Conservation (phyloP, 2,113 vertebrate species). For the Onychostruthus taczanowskii region DNA sequence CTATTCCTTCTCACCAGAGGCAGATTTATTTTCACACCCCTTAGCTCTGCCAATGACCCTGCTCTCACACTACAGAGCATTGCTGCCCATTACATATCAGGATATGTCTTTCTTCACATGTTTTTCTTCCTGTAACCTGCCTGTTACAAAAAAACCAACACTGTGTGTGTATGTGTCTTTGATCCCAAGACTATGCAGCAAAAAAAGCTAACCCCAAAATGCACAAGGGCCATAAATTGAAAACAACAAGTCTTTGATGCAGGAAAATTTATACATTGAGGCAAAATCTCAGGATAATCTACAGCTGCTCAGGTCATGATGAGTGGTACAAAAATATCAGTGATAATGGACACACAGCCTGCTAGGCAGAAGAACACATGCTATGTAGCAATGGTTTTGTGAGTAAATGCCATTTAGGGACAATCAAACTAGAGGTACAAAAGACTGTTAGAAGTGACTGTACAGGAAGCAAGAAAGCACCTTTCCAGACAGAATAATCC, state of each 20-base stretch:
- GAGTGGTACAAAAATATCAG: conserved; percentile 39
- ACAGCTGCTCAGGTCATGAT: background rate
- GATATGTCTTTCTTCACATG: background rate
- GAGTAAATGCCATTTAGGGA: background rate
- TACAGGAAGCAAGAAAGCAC: background rate
- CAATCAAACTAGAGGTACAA: background rate
- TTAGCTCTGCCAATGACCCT: background rate
- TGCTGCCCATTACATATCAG: background rate
- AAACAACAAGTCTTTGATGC: background rate
- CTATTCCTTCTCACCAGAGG: background rate
- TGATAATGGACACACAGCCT: background rate
- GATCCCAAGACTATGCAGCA: background rate
- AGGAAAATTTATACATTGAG: background rate
- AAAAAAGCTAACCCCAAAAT: background rate
- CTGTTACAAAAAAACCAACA: background rate
- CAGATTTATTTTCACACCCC: background rate
- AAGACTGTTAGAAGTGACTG: background rate
- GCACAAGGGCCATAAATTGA: background rate
- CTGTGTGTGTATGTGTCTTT: background rate
- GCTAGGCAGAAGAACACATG: background rate
- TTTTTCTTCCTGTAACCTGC: background rate
- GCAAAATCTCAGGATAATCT: background rate
- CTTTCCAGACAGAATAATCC: background rate
- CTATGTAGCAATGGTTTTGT: background rate
- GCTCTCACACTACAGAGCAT: background rate